Base-by-base conservation (phyloP, 2,888 invertebrate species). In the Atethmia centrago region DNA sequence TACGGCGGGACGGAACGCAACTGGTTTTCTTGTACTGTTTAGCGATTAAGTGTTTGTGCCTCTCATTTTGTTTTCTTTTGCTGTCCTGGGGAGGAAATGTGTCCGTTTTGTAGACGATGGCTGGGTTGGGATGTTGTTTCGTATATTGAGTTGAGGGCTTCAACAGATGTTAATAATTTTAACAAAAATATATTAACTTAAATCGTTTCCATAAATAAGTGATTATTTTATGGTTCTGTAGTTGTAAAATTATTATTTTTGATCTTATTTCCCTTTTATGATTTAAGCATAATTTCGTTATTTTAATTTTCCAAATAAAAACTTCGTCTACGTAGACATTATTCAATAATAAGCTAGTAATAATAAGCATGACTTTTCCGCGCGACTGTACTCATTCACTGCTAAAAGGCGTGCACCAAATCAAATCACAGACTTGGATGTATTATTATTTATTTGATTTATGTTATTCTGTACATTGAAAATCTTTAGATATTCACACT, bases 21-120 rank as follows among this genome's bases (percentile, higher is more conserved):
- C 93, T 92, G 91, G 93, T 93, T 92, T 81, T 84, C 74, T 79
- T 71, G 91, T 91, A 92, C 90, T 85, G 76, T 89, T 85, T 71
- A 69, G 84, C 61, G 74, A 85, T 87, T 68, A 90, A 92, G 89
- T 89, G 87, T 64, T 78, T 82, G 49, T 79, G 51, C 45, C 10
- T 65, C 66, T 74, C 83, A 77, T 84, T 85, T 80, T 82, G 67
- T 76, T 78, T 76, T 58, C 21, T 64, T 79, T 83, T 61, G 51
- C n/a, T 68, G 47, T 66, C 59, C 8, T 59, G 40, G 28, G 12
- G 19, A 55, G 67, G 64, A 74, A 79, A 71, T 83, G 56, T 74
- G 70, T 56, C 47, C 14, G 67, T 61, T 68, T 74, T 67, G 58
- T 73, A 58, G 56, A 62, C 14, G 10, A 28, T 59, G n/a, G 36